Base-by-base conservation (phyloP, 2,888 invertebrate genomes). In the Epiblema foenella region DNA sequence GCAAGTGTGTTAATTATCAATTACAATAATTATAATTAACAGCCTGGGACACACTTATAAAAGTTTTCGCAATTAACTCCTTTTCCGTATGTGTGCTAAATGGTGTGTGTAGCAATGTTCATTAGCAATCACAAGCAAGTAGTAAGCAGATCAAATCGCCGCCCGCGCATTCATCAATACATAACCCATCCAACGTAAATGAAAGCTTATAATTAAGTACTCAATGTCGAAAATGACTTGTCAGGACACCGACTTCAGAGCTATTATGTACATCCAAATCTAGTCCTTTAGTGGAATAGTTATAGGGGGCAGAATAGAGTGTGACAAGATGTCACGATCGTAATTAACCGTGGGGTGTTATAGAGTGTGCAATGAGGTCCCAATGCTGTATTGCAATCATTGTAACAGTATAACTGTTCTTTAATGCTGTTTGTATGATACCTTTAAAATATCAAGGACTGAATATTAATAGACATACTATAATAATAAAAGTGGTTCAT, bases 41-140 rank as follows among this genome's bases (percentile, higher is more conserved):
- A 33, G 4, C 3, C 15, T 12, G 37, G 4, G 39, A 24, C 20
- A n/a, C 33, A 49, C 67, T 24, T 20, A 49, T 63, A 37, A 8
- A 69, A 51, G 17, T 59, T 72, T 69, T 72, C 37, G 51, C 73
- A 73, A 74, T 71, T 51, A 69, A 73, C 59, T 73, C 71, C 71
- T 80, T 82, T 78, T 77, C 78, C 78, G 76, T 81, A 80, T 78
- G 81, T 83, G 87, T 84, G 78, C 83, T 85, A 81, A 80, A 80
- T 78, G 76, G 79, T 78, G 64, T 64, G 67, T 79, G 78, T 76
- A 78, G 76, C 79, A 77, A 80, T 81, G 82, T 82, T 83, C 83
- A 87, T 85, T 87, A 85, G 79, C 84, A 85, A 85, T 85, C 84
- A 83, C 81, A 84, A 86, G 80, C 72, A 68, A n/a, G 72, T 72